Conservation (phyloP, 2,888 invertebrate genomes). For the Ennomos erosarius region DNA sequence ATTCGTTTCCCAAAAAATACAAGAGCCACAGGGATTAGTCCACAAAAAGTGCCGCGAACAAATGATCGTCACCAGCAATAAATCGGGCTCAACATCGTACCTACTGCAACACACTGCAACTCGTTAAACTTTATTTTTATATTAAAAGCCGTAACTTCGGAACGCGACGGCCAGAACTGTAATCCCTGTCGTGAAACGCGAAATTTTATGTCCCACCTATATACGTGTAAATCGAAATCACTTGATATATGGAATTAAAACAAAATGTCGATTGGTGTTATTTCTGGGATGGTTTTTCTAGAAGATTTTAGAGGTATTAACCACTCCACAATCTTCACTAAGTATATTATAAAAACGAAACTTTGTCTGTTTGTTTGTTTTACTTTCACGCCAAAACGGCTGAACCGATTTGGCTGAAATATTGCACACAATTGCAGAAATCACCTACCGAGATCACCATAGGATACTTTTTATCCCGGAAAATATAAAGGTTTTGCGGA, state of each 20-base stretch:
- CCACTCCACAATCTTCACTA: no score
- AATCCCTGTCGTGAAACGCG: conserved; percentile 67
- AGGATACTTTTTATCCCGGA: no score
- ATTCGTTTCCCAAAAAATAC: conserved; percentile 35
- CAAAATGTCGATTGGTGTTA: conserved; percentile 7
- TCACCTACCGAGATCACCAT: no score
- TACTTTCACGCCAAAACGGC: no score
- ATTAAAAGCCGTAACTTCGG: conserved; percentile 78
- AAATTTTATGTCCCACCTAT: conserved; percentile 53
- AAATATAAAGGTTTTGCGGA: no score
- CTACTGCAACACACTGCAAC: conserved; percentile 70
- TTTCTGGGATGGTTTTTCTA: no score
- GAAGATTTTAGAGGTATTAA: no score
- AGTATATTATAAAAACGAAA: no score
- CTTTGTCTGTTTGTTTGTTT: no score
- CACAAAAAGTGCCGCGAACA: conserved; percentile 70
- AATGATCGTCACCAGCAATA: conserved; percentile 72
- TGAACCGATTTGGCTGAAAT: no score
- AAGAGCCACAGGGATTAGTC: conserved; percentile 56
- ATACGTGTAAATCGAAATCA: conserved; percentile 40
- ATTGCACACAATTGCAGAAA: no score
- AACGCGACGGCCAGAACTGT: conserved; percentile 66
- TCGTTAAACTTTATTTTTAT: conserved; percentile 83
- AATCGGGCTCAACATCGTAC: conserved; percentile 75
- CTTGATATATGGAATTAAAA: conserved; percentile 33